phyloP scores from a whole-genome alignment of 2,797 vertebrate species.

The Dermochelys coriacea region DNA sequence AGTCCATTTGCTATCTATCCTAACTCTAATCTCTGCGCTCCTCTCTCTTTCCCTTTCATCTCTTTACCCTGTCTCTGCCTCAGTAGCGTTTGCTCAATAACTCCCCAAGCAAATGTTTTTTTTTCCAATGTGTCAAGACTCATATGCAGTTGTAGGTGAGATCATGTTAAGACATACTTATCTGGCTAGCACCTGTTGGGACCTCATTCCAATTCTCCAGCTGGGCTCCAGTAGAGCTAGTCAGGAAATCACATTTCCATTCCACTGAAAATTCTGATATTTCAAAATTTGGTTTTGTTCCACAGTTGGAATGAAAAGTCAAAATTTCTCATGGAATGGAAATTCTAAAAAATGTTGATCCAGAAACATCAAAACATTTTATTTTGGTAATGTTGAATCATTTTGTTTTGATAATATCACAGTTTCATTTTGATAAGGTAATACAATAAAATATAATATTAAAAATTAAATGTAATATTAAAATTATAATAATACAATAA shows the following conservation, averaged over 20 bases:
- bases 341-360: background rate
- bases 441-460: background rate
- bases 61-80: background rate
- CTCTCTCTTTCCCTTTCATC: background rate
- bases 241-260: background rate
- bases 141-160: background rate
- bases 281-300: background rate
- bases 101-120: background rate
- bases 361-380: background rate
- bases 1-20: background rate
- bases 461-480: background rate
- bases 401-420: background rate
- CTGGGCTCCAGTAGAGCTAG: background rate
- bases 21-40: background rate
- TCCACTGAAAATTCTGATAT: background rate
- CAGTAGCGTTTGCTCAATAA: background rate
- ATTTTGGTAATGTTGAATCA: background rate
- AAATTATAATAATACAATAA: background rate
- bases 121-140: background rate
- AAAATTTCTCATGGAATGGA: background rate
- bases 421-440: background rate
- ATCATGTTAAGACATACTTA: background rate
- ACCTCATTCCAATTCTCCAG: background rate
- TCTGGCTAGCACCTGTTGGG: background rate
- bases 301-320: background rate